Evolutionary conservation across 2,113 vertebrate genomes (phyloP).

Genomic region (Ursus arctos): DNA sequence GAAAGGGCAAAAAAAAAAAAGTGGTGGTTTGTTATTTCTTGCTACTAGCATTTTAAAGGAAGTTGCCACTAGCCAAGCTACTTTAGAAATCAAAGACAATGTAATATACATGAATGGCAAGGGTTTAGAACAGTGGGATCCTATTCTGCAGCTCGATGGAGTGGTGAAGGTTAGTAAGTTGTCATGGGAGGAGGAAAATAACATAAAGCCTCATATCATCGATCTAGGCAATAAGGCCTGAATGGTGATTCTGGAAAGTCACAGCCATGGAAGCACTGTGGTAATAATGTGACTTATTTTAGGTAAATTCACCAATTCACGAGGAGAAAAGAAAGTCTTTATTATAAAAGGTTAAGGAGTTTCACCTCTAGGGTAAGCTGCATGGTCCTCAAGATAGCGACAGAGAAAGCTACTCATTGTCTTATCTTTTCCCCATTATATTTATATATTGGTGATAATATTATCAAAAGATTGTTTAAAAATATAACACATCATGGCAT

Average conservation of each 20-base stretch:
- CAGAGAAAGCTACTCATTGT: neutral
- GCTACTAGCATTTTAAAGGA: neutral
- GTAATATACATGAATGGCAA: neutral
- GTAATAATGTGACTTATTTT: neutral
- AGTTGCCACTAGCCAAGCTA: neutral
- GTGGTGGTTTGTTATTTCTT: neutral
- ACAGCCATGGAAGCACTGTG: neutral
- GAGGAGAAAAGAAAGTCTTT: neutral
- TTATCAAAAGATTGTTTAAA: neutral
- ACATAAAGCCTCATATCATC: neutral
- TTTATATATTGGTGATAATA: neutral
- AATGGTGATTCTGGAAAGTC: neutral
- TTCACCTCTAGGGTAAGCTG: neutral
- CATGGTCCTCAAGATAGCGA: neutral
- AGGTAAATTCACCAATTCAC: neutral
- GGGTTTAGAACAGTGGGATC: neutral
- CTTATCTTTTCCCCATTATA: neutral
- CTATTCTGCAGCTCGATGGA: neutral
- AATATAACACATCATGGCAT: neutral
- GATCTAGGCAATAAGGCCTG: neutral
- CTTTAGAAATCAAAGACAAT: slow-evolving; percentile 8
- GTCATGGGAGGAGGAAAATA: neutral
- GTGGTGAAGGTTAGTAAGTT: neutral
- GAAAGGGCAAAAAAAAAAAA: neutral
- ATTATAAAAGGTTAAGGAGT: neutral